Conservation (phyloP, 2,797 vertebrate species). For the Aldrovandia affinis region DNA sequence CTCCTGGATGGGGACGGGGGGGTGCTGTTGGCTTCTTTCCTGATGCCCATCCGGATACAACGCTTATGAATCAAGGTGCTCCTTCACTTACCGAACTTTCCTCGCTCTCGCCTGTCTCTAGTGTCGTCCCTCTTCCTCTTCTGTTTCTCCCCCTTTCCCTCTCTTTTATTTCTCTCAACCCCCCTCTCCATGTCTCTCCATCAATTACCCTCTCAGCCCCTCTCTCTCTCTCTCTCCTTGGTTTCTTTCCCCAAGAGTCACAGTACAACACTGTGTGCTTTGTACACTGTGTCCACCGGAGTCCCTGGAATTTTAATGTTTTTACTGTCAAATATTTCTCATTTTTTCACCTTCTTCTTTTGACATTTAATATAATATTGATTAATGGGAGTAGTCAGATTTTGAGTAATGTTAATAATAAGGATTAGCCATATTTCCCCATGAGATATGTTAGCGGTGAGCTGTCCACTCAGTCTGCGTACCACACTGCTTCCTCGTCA, state of each 20-base stretch:
- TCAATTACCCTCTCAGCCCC: slow-evolving; percentile 47
- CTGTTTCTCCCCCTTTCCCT: background rate
- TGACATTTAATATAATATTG: background rate
- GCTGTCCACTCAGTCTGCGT: background rate
- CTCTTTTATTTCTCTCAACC: slow-evolving; percentile 49
- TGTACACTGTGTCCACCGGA: background rate
- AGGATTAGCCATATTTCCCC: background rate
- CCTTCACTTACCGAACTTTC: background rate
- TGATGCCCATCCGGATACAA: slow-evolving; percentile 13
- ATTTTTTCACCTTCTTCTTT: background rate
- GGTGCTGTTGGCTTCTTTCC: background rate
- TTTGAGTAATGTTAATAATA: background rate
- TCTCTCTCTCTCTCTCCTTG: slow-evolving; percentile 35
- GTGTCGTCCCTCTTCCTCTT: background rate
- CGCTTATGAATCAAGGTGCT: no score
- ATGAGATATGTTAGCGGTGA: no score
- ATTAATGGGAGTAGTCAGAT: background rate
- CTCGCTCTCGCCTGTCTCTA: background rate
- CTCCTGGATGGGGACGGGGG: background rate
- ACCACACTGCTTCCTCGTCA: background rate
- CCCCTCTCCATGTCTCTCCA: slow-evolving; percentile 40
- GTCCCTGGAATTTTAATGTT: background rate
- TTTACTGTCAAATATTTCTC: background rate
- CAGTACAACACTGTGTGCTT: background rate
- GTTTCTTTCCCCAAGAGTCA: background rate